Base-by-base conservation (phyloP, 2,888 invertebrate species). In the Synanthedon myopaeformis region DNA sequence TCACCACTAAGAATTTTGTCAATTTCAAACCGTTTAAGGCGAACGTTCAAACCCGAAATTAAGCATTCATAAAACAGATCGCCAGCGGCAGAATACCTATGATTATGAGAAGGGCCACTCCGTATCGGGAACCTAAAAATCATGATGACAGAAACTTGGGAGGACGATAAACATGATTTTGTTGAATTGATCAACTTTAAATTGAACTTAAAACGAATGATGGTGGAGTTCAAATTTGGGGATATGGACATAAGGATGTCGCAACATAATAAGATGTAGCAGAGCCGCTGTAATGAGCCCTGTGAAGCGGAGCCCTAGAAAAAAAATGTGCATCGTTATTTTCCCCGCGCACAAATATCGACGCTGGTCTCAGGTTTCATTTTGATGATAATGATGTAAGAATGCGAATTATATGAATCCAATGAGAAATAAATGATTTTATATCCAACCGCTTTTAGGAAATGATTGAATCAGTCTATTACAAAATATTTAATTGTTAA, bases 51-150 rank as follows among this genome's bases (percentile, higher is more conserved):
- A 67, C 69, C 76, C 68, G 52, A 77, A 77, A 82, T 79, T 82
- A 81, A 62, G 70, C 63, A 72, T 73, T 76, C 77, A 78, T 81
- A 79, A 82, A 82, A 72, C 68, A 76, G 71, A 79, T 76, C 77
- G 72, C 76, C 67, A 60, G 63, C 61, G 69, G 69, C 71, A 59
- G 67, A 78, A 81, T 77, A 69, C 67, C 81, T 82, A 82, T 82
- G 79, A 81, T 84, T 83, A 82, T 75, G 74, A 65, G 59, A 69
- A 67, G 59, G 61, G 59, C 62, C 64, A 69, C 64, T 68, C 70
- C 72, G 69, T 76, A 75, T 74, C 70, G 67, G 72, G 72, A 70
- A 65, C 70, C 72, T 73, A 70, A 78, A 78, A 74, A 72, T 73
- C 70, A 69, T 72, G 73, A 75, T 73, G 73, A 73, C 76, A 73